Evolutionary conservation across 2,113 vertebrate genomes (phyloP), one percentile per base, ranked within the genome.

Genomic region (Neoarius graeffei): DNA sequence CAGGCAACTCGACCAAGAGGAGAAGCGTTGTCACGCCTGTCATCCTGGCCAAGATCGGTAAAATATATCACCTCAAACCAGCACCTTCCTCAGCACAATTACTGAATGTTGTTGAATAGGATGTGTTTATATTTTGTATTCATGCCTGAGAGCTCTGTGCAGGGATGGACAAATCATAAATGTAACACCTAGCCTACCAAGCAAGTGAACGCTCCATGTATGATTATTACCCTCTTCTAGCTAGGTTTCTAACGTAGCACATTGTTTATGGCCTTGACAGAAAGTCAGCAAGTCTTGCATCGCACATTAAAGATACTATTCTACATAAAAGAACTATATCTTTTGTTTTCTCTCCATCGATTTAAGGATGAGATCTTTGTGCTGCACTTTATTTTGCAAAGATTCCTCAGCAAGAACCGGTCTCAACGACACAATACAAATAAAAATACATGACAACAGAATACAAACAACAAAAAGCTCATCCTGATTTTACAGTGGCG

Each of bases 31-130:
- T 97, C 35, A 98, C 98, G 0, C 97, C 98, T 0, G 97, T 99
- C 83, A 97, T 99, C 92, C 96, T 99, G 89, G 95, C 97, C 66
- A 97, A 97, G 91, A 96, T 99, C 91, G 98, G 98, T 98, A 90
- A 92, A 96, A 94, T 35, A 27, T n/a, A 69, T 48, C 48, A 50
- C 25, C 25, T 48, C 13, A 30, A 30, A 25, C n/a, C 69, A 30
- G 6, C 8, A 6, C 7, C 52, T 62, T 42, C 4, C n/a, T 30
- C 19, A n/a, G 56, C n/a, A 27, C 83, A 73, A 3, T 35, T 54
- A 5, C n/a, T 8, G 7, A n/a, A 1, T 48, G 20, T 35, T 57
- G 66, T 73, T 54, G 20, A 57, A 67, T 30, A 30, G 50, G 15
- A 59, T 56, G 27, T 35, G n/a, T 25, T 27, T n/a, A 27, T 5